A percentile compares a stretch with the other conserved stretches of the same genome.
Evolutionary conservation across 2,888 invertebrate genomes (phyloP).

Genomic region (Cheilosia scutellata): DNA sequence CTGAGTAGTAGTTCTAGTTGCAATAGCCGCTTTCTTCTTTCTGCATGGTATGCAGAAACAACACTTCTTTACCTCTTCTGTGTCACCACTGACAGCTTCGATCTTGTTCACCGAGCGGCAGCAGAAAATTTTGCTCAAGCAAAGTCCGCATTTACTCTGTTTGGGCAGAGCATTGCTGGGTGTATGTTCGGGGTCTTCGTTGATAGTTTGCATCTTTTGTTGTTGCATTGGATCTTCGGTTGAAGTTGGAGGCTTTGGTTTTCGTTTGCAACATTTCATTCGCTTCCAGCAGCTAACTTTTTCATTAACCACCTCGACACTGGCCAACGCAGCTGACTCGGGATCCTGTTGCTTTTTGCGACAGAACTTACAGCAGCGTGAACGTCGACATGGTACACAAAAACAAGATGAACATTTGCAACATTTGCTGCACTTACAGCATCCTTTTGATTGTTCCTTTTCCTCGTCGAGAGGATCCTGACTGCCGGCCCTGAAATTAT

Average conservation of each 20-base stretch:
- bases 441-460: conserved; percentile 77
- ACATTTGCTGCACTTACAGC: conserved; percentile 81
- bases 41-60: conserved; percentile 84
- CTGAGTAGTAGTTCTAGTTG: conserved; percentile 43
- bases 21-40: conserved; percentile 75
- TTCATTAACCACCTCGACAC: conserved; percentile 81
- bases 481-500: conserved; percentile 80
- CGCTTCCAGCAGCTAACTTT: conserved; percentile 82
- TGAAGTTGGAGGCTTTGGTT: conserved; percentile 84
- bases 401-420: conserved; percentile 78
- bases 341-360: conserved; percentile 78
- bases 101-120: conserved; percentile 84
- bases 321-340: conserved; percentile 79
- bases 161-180: conserved; percentile 71
- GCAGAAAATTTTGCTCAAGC: conserved; percentile 83
- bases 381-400: conserved; percentile 83
- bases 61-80: conserved; percentile 81
- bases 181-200: conserved; percentile 73
- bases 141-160: conserved; percentile 81
- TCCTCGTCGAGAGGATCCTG: conserved; percentile 82
- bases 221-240: conserved; percentile 52
- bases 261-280: conserved; percentile 83
- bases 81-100: conserved; percentile 81
- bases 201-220: conserved; percentile 76
- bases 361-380: conserved; percentile 82